Conservation (phyloP, 2,113 vertebrate genomes). For the Neopipo cinnamomea region DNA sequence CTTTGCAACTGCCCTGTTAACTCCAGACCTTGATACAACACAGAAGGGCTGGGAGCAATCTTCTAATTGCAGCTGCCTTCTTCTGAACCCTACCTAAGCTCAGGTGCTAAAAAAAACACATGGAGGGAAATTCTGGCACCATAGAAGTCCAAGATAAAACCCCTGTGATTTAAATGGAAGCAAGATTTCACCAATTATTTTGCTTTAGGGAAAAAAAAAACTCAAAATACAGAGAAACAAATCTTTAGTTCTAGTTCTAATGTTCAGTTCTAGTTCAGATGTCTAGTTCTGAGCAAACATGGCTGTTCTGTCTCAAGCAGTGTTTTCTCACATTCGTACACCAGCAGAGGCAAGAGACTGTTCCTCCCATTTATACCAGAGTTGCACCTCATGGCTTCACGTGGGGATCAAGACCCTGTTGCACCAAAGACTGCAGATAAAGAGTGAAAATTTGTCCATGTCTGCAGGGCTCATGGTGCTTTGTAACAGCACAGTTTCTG, state of each 20-base stretch:
- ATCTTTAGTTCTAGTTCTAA: neutral
- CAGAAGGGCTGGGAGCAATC: neutral
- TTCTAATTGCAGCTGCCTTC: neutral
- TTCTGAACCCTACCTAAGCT: neutral
- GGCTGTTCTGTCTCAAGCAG: neutral
- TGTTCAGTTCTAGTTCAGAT: neutral
- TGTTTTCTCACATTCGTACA: neutral
- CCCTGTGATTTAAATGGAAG: neutral
- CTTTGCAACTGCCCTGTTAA: conserved; percentile 2
- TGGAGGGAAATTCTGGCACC: neutral
- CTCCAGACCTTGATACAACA: neutral
- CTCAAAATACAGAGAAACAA: neutral
- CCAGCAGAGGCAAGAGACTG: neutral
- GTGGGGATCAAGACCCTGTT: neutral
- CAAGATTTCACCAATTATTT: neutral
- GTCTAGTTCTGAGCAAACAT: neutral
- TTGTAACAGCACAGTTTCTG: neutral
- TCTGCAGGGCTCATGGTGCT: neutral
- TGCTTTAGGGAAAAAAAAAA: neutral
- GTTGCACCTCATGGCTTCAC: neutral
- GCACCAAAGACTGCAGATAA: neutral
- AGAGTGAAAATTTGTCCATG: accelerated
- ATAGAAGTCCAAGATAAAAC: neutral
- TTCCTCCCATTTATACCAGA: neutral
- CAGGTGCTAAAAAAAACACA: neutral